A percentile compares a stretch with the other conserved stretches of the same genome.
Conservation (phyloP, 2,797 vertebrate species). For the Hippoglossus hippoglossus region DNA sequence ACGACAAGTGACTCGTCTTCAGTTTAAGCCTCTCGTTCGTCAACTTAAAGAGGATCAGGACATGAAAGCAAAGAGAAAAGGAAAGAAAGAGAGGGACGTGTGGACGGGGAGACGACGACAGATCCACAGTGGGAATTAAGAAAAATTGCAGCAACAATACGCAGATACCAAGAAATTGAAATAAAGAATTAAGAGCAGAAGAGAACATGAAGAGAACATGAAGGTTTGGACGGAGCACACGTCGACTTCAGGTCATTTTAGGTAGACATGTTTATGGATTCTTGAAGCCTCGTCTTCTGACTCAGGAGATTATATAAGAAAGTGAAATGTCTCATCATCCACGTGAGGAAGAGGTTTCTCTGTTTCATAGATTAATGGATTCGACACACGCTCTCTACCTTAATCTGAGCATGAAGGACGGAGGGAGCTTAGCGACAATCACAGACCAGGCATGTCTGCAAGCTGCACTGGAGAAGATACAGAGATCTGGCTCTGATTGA, state of each 20-base stretch:
- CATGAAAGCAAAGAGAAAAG: conserved; percentile 17
- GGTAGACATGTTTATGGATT: too few species aligned
- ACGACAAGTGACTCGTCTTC: neutral
- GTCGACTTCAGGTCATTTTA: neutral
- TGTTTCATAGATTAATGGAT: too few species aligned
- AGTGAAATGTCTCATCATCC: neutral
- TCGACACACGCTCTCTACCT: too few species aligned
- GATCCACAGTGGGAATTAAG: neutral
- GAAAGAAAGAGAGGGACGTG: neutral
- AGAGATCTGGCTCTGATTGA: too few species aligned
- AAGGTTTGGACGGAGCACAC: neutral
- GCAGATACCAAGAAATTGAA: neutral
- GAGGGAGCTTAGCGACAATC: too few species aligned
- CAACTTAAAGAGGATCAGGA: conserved; percentile 31
- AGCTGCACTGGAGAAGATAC: too few species aligned
- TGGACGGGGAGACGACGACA: neutral
- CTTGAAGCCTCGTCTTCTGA: too few species aligned
- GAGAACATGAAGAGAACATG: neutral
- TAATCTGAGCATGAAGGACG: too few species aligned
- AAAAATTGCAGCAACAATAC: neutral
- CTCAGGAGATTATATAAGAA: neutral
- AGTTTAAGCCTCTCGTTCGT: conserved; percentile 12
- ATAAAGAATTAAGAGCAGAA: neutral
- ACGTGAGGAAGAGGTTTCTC: too few species aligned
- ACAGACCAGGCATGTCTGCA: too few species aligned